Conservation (phyloP, 2,888 invertebrate genomes). For the Tetragonula carbonaria region DNA sequence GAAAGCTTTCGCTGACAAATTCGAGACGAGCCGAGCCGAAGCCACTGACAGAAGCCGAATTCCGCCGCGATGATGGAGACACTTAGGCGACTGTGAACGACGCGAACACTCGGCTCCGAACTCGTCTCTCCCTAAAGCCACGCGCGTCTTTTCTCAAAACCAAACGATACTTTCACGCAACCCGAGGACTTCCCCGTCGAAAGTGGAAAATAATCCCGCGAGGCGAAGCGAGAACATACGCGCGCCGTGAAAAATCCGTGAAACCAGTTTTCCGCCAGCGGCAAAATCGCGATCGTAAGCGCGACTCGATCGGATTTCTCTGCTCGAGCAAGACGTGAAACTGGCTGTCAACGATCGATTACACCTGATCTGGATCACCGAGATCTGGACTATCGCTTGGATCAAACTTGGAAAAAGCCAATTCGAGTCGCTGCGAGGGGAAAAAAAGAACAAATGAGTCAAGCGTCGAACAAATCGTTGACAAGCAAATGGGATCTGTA, state of each 20-base stretch:
- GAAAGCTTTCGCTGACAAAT: slow-evolving; percentile 57
- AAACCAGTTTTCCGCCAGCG: slow-evolving; percentile 21
- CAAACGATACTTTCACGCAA: slow-evolving; percentile 30
- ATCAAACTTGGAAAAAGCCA: background rate
- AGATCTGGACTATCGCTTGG: background rate
- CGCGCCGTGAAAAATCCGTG: background rate
- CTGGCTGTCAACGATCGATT: slow-evolving; percentile 37
- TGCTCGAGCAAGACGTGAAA: slow-evolving; percentile 10
- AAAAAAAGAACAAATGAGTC: background rate
- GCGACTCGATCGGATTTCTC: slow-evolving; percentile 42
- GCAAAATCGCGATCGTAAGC: background rate
- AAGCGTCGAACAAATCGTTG: background rate
- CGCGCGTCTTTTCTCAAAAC: slow-evolving; percentile 28
- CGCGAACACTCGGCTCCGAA: slow-evolving; percentile 38
- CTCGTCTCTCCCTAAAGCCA: slow-evolving; percentile 27
- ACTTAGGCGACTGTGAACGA: slow-evolving; percentile 59
- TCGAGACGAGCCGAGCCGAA: slow-evolving; percentile 44
- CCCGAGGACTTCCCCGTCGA: background rate
- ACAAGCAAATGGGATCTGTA: background rate
- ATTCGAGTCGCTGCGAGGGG: background rate
- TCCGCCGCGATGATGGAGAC: slow-evolving; percentile 61
- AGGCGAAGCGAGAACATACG: background rate
- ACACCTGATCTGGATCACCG: slow-evolving; percentile 40
- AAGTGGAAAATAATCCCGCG: slow-evolving; percentile 22
- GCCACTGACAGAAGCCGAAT: slow-evolving; percentile 48